Evolutionary conservation across 2,797 vertebrate genomes (phyloP).

Genomic region (Cetoscarus ocellatus): DNA sequence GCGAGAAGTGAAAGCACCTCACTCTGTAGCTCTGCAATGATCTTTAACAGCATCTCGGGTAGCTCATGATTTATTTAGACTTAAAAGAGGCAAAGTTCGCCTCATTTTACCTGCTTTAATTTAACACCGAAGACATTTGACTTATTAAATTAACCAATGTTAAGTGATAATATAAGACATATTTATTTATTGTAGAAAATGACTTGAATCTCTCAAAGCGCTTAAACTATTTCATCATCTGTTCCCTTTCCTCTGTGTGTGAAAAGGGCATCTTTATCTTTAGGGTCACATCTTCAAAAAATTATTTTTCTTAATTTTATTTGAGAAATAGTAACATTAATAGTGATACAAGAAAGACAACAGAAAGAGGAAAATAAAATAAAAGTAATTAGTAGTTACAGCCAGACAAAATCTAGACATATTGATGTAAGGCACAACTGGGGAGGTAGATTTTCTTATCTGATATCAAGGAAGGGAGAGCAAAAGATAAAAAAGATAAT

Average conservation of each 20-base stretch:
- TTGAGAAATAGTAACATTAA: too few species aligned
- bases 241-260: background rate
- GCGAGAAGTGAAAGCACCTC: slow-evolving; percentile 28
- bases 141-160: background rate
- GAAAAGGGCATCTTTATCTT: background rate
- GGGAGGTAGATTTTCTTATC: too few species aligned
- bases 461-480: too few species aligned
- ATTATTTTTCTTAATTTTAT: too few species aligned
- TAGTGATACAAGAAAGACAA: too few species aligned
- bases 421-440: too few species aligned
- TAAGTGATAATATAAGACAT: background rate
- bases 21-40: background rate
- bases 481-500: too few species aligned
- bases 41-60: slow-evolving; percentile 38
- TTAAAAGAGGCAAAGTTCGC: slow-evolving; percentile 8
- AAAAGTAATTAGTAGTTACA: background rate
- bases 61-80: slow-evolving; percentile 59
- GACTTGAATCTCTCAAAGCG: background rate
- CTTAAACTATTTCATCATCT: background rate
- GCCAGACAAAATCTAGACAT: background rate
- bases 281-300: too few species aligned
- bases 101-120: slow-evolving; percentile 18
- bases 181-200: slow-evolving; percentile 3
- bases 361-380: too few species aligned
- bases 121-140: background rate